phyloP scores from a whole-genome alignment of 2,113 vertebrate genomes.

The Chitala chitala region DNA sequence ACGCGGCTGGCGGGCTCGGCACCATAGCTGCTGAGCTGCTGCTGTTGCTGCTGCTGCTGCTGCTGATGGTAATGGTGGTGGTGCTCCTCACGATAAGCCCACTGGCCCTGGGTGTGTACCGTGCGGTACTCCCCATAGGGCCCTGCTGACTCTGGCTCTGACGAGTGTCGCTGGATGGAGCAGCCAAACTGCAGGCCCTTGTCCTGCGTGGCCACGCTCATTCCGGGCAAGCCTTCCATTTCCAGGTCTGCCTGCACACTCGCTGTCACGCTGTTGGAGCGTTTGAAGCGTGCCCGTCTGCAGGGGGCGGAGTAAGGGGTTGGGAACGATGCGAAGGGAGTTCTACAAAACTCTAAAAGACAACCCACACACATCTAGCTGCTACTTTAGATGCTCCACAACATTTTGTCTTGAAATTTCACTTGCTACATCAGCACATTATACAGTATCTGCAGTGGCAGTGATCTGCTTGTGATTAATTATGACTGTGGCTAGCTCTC shows the following conservation, averaged over 20 bases:
- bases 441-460: background rate
- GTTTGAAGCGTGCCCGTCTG: conserved; percentile 91
- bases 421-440: background rate
- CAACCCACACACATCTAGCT: background rate
- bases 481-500: background rate
- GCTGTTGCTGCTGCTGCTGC: background rate
- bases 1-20: conserved; percentile 58
- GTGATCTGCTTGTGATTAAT: background rate
- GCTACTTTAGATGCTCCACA: background rate
- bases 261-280: conserved; percentile 95
- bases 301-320: background rate
- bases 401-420: background rate
- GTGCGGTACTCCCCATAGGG: conserved; percentile 91
- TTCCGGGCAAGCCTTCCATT: conserved; percentile 79
- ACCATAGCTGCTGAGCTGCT: conserved; percentile 67
- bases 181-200: conserved; percentile 93
- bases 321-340: background rate
- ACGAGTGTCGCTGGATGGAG: conserved; percentile 91
- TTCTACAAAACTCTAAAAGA: background rate
- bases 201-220: conserved; percentile 85
- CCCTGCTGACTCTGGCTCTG: conserved; percentile 80
- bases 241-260: conserved; percentile 96
- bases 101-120: conserved; percentile 95
- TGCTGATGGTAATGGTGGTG: too few relatives aligned
- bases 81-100: conserved; percentile 92